A percentile compares a stretch with the other conserved stretches of the same genome.
Evolutionary conservation across 2,797 vertebrate genomes (phyloP).

Genomic region (Coreius guichenoti): DNA sequence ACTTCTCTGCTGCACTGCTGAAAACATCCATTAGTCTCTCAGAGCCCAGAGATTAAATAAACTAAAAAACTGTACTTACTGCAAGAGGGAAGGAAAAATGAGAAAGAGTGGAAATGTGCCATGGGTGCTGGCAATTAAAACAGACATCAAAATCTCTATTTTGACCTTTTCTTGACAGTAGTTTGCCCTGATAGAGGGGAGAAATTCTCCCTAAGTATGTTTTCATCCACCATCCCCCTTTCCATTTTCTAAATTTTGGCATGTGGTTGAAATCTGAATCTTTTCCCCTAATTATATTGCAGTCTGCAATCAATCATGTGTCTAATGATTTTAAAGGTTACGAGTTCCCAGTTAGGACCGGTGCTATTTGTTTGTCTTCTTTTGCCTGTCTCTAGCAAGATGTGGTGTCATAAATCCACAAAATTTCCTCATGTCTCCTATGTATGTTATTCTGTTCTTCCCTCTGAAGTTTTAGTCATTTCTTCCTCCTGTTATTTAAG

Average conservation of each 20-base stretch:
- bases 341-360: constrained; percentile 6
- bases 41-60: constrained; percentile 30
- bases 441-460: background rate
- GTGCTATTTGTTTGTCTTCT: constrained; percentile 23
- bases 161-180: constrained; percentile 45
- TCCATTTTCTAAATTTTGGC: background rate
- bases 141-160: constrained; percentile 31
- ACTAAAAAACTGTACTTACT: constrained; percentile 7
- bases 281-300: constrained; percentile 27
- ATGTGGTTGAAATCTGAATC: constrained; percentile 32
- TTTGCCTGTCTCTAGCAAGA: constrained; percentile 15
- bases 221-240: background rate
- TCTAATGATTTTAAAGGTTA: constrained; percentile 21
- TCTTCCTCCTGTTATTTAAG: background rate
- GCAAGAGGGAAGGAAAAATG: background rate
- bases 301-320: constrained; percentile 10
- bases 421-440: background rate
- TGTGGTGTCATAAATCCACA: constrained; percentile 13
- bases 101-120: background rate
- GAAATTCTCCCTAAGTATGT: background rate
- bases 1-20: background rate
- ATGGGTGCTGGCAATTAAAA: constrained; percentile 47
- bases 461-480: background rate
- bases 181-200: constrained; percentile 12
- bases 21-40: constrained; percentile 45